Evolutionary conservation across 2,888 invertebrate species (phyloP).

Genomic region (Rapana venosa): DNA sequence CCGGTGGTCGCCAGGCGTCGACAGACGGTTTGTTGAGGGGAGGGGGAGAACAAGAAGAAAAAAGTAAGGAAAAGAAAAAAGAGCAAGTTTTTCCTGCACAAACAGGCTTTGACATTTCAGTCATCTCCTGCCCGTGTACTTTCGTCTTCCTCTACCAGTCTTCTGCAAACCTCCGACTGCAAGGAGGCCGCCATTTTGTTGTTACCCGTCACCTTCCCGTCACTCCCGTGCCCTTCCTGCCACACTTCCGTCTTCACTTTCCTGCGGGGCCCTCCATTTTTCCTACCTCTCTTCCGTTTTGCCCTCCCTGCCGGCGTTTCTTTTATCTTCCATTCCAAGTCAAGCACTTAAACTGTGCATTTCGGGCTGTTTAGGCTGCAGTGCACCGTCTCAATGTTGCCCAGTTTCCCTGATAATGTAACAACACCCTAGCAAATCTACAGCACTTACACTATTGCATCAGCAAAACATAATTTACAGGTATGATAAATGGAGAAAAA

Average conservation of each 20-base stretch:
- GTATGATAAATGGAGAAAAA: too few species aligned
- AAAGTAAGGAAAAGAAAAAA: background rate
- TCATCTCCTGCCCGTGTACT: background rate
- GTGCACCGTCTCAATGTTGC: too few species aligned
- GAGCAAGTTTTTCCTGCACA: background rate
- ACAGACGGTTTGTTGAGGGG: background rate
- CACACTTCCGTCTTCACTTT: constrained; percentile 38
- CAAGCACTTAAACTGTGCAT: background rate
- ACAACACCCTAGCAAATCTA: too few species aligned
- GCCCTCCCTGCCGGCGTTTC: background rate
- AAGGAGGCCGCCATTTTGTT: background rate
- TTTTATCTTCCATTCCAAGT: background rate
- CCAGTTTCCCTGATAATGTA: too few species aligned
- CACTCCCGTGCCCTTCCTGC: constrained; percentile 33
- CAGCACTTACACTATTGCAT: too few species aligned
- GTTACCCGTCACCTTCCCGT: background rate
- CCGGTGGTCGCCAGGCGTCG: constrained; percentile 40
- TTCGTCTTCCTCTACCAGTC: background rate
- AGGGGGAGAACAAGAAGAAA: too few species aligned
- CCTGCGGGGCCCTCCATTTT: background rate
- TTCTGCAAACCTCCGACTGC: background rate
- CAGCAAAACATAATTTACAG: too few species aligned
- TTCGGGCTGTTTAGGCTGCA: background rate
- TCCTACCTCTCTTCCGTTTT: background rate
- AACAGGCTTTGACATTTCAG: constrained; percentile 37